Evolutionary conservation across 2,797 vertebrate genomes (phyloP), one percentile per base, ranked within the genome.

Genomic region (Alfaro cultratus): DNA sequence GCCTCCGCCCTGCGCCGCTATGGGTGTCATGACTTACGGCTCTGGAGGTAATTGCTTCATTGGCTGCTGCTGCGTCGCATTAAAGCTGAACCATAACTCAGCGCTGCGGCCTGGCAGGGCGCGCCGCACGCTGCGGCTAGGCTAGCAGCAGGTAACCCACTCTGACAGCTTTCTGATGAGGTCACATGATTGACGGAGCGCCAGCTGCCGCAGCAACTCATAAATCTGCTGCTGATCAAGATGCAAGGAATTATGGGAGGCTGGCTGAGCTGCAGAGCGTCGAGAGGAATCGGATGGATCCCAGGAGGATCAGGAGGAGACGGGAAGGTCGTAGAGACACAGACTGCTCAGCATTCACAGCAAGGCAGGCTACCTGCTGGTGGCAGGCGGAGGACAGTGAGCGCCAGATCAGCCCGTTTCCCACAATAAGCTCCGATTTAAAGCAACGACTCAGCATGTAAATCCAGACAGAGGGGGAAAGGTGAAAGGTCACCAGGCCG

Each of bases 51-150:
- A 85, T 88, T 84, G 81, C 43, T 81, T 83, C 60, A 51, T 43
- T 85, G 12, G 75, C 72, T 36, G 70, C 81, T 84, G 81, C 86
- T 88, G 89, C 23, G 70, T 88, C 26, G 13, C n/a, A 89, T 90
- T 90, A 86, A 80, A 70, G 60, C 7, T 0, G 0, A 78, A 12
- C 81, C 81, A 75, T 89, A 87, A 89, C 80, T 86, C 87, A 87
- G 78, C 16, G 45, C 82, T 89, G 87, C 13, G 86, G 87, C 83
- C 81, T 86, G 87, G 86, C 87, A 86, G 77, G 47, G 26, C 9
- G 45, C n/a, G 29, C 45, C 39, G 77, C 13, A 39, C 23, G 29
- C 47, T 34, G 78, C 64, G 2, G 84, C 84, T 85, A 83, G 13
- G 49, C 67, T 75, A 87, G 89, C 89, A 75, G 84, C 84, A 84